phyloP scores from a whole-genome alignment of 2,797 vertebrate genomes.

The Thripadectes ignobilis region DNA sequence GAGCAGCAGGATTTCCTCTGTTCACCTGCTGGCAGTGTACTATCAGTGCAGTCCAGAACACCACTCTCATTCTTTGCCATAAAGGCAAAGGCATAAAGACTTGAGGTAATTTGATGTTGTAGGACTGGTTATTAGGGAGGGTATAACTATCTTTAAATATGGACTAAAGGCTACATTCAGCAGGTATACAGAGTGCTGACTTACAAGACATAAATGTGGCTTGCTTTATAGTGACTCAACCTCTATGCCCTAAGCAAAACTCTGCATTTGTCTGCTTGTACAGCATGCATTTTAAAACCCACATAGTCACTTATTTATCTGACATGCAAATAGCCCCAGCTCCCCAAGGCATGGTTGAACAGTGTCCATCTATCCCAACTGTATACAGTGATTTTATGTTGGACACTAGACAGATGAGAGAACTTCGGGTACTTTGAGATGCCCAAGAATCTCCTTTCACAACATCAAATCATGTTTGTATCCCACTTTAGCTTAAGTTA shows the following conservation, averaged over 20 bases:
- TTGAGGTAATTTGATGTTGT: neutral
- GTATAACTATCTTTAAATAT: neutral
- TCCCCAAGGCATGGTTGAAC: neutral
- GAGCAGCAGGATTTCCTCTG: neutral
- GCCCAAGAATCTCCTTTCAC: neutral
- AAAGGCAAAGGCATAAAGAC: neutral
- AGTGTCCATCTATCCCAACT: neutral
- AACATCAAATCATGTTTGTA: neutral
- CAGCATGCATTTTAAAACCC: neutral
- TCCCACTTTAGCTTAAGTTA: neutral
- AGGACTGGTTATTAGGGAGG: neutral
- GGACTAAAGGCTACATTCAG: neutral
- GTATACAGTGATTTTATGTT: neutral
- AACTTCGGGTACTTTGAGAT: neutral
- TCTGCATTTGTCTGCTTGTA: neutral
- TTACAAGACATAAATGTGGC: neutral
- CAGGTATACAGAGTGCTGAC: neutral
- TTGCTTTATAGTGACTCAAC: neutral
- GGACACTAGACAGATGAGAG: neutral
- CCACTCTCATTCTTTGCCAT: fast-evolving
- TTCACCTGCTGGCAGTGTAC: neutral
- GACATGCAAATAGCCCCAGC: neutral
- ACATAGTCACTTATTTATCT: neutral
- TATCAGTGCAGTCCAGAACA: neutral
- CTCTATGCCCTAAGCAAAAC: neutral